Base-by-base conservation (phyloP, 2,888 invertebrate species). In the Pedicia rivosa region DNA sequence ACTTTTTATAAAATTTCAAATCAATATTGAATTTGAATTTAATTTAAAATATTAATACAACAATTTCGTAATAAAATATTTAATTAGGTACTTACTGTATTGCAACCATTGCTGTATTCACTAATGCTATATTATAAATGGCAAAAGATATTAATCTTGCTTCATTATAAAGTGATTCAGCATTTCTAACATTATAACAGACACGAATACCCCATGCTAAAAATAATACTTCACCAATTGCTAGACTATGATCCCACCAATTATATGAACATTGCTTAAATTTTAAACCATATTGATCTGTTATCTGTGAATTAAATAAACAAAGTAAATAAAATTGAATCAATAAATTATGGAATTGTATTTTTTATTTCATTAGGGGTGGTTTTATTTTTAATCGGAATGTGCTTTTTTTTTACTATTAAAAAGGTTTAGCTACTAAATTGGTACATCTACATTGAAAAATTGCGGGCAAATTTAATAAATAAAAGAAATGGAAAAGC, bases 191-290 rank as follows among this genome's bases (percentile, higher is more conserved):
- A 48, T 83, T 78, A 58, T 84, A 86, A 52, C 86, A 86, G 22
- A 86, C 83, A 33, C 80, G 68, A 28, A 86, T 78, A 36, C 86
- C 86, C 83, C 84, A 86, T 14, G 81, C 72, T 37, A 86, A 64
- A 53, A 86, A 86, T 9, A 84, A 62, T 25, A 69, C 65, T 59
- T 65, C 62, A 75, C 90, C 87, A 54, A 87, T 84, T 31, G 86
- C 84, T 55, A 88, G 68, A 56, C 84, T 86, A 59, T 90, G 90
- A 67, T 87, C 87, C 90, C 91, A 92, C 84, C 88, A 90, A 52
- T 87, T 87, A 59, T 82, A 86, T 22, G 78, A 73, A 61, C 92
- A 92, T 53, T 87, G 84, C 53, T 80, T 83, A 63, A 90, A 91
- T 56, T 81, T 79, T 42, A 90, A 66, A 36, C 77, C 78, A 47